Base-by-base conservation (phyloP, 2,888 invertebrate genomes). In the Crossocerus cetratus region DNA sequence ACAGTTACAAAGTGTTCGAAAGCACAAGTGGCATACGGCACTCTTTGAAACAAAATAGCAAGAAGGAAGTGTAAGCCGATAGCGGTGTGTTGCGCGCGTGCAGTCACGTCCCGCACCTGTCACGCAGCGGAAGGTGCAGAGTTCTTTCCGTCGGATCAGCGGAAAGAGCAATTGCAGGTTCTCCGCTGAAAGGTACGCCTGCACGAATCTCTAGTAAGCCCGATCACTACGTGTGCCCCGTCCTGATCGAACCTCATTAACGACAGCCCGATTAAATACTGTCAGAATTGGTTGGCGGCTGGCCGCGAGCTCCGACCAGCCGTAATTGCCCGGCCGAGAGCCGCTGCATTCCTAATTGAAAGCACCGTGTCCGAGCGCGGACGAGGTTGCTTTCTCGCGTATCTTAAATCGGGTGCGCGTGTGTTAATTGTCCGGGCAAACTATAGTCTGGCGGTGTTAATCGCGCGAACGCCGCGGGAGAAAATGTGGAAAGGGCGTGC, bases 371-470 rank as follows among this genome's bases (percentile, higher is more conserved):
- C 32, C 4, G 16, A 49, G 49, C 16, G 49, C 16, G 49, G 4
- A 49, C 14, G n/a, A 16, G 43, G 59, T 16, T 57, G 57, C 49
- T 49, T 16, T 49, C 49, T 49, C 60, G 71, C 32, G 32, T 32
- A 59, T 62, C 61, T 75, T 55, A 62, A 60, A 76, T 69, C 76
- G 53, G 53, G 61, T 67, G 75, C 55, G 44, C 65, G 67, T 57
- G 71, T 68, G 72, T 72, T 80, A 80, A 78, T 80, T 70, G 69
- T 61, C 65, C 53, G 64, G 74, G 74, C 69, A 78, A 80, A 78
- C 74, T 65, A 72, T 43, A 56, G 65, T 43, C 67, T 45, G 44
- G 22, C 54, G 72, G 66, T 77, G 74, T 70, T 69, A 70, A 69
- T 66, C 76, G 67, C 32, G 32, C 44, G 58, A 53, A 61, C 60